Evolutionary conservation across 2,797 vertebrate species (phyloP), one percentile per base, ranked within the genome.

Genomic region (Enteromius trimaculatus): DNA sequence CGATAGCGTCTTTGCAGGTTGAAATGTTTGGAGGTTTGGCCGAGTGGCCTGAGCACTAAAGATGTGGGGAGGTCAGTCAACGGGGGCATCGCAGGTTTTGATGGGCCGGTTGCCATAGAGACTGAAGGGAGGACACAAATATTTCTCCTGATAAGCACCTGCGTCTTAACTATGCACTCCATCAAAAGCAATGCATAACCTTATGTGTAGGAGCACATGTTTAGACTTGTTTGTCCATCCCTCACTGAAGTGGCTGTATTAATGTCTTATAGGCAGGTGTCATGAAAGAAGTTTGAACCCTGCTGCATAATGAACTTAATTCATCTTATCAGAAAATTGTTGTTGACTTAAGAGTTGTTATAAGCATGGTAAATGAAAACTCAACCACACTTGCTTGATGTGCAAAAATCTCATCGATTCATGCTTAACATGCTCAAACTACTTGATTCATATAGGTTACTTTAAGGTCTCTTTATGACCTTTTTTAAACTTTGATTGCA

Each of bases 1-100:
- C 79, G 74, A 91, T 90, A 80, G 85, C 86, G 84, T 89, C 90
- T 90, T 83, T 90, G 88, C 72, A 85, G 77, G 89, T 92, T 91
- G 87, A 92, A 91, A 93, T 93, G 90, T 92, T 92, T 93, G 89
- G 79, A 89, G 55, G 49, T 23, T 86, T 89, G 88, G 88, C 85
- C 49, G 31, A 55, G 62, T 83, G 81, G 87, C 87, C 84, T 80
- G 84, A 58, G 62, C 21, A 76, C 80, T 70, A 84, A 81, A 70
- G 78, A 81, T 66, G 70, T 74, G 55, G 85, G 71, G 76, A 84
- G 82, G 84, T 88, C 64, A 49, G 85, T 80, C 82, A 86, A 79
- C 68, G 39, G 85, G 80, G 84, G 87, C 88, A 88, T 84, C 84
- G 39, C 76, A 68, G 77, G 69, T 80, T 83, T 88, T 89, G 87